Percentiles rank a stretch among this genome's conserved stretches.
phyloP scores from a whole-genome alignment of 2,113 vertebrate genomes.

The Noctilio leporinus region DNA sequence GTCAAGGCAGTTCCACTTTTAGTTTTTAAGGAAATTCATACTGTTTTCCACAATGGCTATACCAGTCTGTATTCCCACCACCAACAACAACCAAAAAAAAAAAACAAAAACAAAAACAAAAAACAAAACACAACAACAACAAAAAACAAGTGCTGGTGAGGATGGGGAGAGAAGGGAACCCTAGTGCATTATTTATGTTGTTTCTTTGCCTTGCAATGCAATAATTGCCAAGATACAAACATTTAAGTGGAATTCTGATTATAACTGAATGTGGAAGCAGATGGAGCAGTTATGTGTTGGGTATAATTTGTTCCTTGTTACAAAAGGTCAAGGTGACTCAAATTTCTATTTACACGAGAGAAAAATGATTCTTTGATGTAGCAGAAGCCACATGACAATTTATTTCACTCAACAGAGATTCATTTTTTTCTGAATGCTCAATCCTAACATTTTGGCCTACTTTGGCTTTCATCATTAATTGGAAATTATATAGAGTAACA shows the following conservation, averaged over 20 bases:
- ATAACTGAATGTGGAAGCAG: conserved; percentile 74
- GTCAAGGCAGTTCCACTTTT: too few species aligned
- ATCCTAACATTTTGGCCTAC: not conserved
- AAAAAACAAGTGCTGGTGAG: too few species aligned
- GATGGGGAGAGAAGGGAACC: too few species aligned
- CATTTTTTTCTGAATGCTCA: not conserved
- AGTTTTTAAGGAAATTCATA: too few species aligned
- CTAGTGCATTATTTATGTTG: conserved; percentile 76
- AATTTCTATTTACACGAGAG: conserved; percentile 57
- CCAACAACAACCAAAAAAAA: too few species aligned
- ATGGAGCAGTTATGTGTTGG: conserved; percentile 54
- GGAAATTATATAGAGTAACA: not conserved
- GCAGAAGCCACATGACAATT: not conserved
- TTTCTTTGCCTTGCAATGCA: conserved; percentile 62
- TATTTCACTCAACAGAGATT: not conserved
- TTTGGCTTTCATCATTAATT: not conserved
- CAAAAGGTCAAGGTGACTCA: conserved; percentile 73
- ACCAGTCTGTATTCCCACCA: too few species aligned
- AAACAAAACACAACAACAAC: too few species aligned
- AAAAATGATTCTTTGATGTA: not conserved
- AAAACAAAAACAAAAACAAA: too few species aligned
- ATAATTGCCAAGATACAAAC: conserved; percentile 71
- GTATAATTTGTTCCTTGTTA: conserved; percentile 38
- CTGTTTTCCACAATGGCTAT: too few species aligned
- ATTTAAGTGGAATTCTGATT: conserved; percentile 77